These are phyloP conservation scores for Argynnis bischoffii DNA, from an alignment of 2,888 invertebrate genomes.

Conservation along the genomic window DNA sequence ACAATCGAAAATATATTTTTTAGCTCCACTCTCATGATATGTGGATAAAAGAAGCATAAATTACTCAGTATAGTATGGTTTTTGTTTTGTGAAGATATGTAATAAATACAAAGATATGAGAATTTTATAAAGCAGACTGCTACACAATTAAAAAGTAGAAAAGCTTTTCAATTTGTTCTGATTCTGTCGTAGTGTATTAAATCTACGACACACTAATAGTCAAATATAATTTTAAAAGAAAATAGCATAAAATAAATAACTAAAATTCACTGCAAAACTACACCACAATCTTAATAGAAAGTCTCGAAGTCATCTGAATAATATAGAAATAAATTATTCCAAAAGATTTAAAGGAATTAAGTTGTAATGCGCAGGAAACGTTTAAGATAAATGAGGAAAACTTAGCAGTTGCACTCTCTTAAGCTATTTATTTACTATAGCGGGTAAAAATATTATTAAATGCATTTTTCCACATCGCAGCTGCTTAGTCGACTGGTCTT, in stretches of 20 bases:
- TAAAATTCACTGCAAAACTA: slow-evolving; percentile 10
- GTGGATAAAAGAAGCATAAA: too few species aligned
- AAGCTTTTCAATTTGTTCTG: too few species aligned
- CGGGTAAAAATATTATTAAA: slow-evolving; percentile 25
- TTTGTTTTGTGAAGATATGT: too few species aligned
- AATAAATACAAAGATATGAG: too few species aligned
- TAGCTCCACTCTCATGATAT: too few species aligned
- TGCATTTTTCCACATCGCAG: slow-evolving; percentile 23
- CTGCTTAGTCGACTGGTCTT: slow-evolving; percentile 27
- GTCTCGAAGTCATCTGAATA: slow-evolving; percentile 25
- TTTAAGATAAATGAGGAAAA: slow-evolving; percentile 30
- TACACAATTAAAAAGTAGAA: too few species aligned
- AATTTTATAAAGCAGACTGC: too few species aligned
- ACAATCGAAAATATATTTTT: too few species aligned
- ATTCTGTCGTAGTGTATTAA: too few species aligned
- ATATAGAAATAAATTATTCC: slow-evolving; percentile 28
- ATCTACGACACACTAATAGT: neutral
- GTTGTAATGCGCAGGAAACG: slow-evolving; percentile 25
- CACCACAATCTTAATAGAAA: slow-evolving; percentile 22
- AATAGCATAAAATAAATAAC: neutral
- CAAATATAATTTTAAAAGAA: neutral
- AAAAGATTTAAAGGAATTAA: slow-evolving; percentile 29
- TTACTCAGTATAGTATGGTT: too few species aligned
- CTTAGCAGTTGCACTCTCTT: slow-evolving; percentile 22
- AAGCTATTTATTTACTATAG: slow-evolving; percentile 21